Conservation (phyloP, 2,113 vertebrate genomes). For the Rhadina sibilatrix region DNA sequence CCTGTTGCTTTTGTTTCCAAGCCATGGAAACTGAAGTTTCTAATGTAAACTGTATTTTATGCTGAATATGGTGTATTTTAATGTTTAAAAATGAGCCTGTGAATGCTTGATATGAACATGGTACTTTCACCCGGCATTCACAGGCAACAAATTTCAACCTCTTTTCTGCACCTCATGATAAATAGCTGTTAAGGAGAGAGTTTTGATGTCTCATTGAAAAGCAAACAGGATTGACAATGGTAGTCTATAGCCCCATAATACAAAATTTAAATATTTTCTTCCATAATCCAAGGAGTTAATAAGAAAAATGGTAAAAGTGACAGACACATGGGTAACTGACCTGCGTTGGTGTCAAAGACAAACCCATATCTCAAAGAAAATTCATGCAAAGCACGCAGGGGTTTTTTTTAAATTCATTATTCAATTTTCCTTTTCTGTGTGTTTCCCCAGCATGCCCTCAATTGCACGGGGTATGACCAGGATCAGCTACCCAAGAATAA, state of each 20-base stretch:
- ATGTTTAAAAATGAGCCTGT: neutral
- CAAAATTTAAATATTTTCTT: neutral
- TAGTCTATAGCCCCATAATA: neutral
- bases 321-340: accelerated
- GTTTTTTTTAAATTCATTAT: neutral
- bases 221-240: neutral
- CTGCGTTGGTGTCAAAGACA: neutral
- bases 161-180: neutral
- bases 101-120: neutral
- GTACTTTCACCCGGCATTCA: neutral
- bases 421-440: neutral
- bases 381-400: neutral
- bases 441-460: neutral
- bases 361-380: neutral
- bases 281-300: neutral
- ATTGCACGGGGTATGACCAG: neutral
- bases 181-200: neutral
- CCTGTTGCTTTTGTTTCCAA: neutral
- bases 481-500: conserved; percentile 21
- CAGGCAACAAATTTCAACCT: neutral
- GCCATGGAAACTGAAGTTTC: neutral
- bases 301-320: neutral
- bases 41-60: neutral
- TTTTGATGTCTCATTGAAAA: neutral
- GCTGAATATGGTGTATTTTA: neutral